A percentile compares a stretch with the other conserved stretches of the same genome.
These are phyloP conservation scores for Pantherophis guttatus DNA, from an alignment of 2,113 vertebrate species.

Conservation along the genomic window DNA sequence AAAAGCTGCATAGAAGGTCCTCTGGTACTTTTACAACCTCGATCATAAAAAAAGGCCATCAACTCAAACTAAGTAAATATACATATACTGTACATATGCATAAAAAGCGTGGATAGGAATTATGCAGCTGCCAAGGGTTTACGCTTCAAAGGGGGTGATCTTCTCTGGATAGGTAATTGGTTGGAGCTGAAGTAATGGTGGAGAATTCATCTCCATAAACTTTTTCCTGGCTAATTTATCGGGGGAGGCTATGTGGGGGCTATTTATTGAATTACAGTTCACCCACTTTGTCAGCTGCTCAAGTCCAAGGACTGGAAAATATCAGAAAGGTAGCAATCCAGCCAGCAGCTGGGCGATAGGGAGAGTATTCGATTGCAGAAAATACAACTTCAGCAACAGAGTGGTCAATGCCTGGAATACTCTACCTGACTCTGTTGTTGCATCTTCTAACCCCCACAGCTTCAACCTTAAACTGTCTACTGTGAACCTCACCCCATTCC, in stretches of 20 bases:
- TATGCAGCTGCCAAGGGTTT: slow-evolving; percentile 32
- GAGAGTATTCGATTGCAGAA: too few species aligned
- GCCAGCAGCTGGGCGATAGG: neutral
- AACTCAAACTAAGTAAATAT: slow-evolving; percentile 33
- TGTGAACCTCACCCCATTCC: too few species aligned
- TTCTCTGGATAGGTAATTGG: slow-evolving; percentile 27
- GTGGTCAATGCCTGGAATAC: too few species aligned
- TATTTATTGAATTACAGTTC: neutral
- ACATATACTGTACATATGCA: slow-evolving; percentile 32
- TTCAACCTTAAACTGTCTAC: too few species aligned
- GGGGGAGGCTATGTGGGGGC: neutral
- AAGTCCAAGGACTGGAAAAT: neutral
- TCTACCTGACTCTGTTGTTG: too few species aligned
- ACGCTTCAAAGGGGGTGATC: slow-evolving; percentile 12
- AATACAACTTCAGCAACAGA: too few species aligned
- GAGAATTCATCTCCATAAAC: slow-evolving; percentile 30
- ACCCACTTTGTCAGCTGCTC: neutral
- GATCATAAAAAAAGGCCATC: slow-evolving; percentile 29
- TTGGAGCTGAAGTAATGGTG: slow-evolving; percentile 18
- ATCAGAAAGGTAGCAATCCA: neutral
- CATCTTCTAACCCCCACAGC: too few species aligned
- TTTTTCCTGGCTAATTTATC: slow-evolving; percentile 7
- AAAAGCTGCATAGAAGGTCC: neutral
- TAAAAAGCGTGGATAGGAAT: slow-evolving; percentile 21
- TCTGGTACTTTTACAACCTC: slow-evolving; percentile 10